phyloP scores from a whole-genome alignment of 30 jellyfish, hydroid and myxozoan species.

The Chironex yamaguchii region DNA sequence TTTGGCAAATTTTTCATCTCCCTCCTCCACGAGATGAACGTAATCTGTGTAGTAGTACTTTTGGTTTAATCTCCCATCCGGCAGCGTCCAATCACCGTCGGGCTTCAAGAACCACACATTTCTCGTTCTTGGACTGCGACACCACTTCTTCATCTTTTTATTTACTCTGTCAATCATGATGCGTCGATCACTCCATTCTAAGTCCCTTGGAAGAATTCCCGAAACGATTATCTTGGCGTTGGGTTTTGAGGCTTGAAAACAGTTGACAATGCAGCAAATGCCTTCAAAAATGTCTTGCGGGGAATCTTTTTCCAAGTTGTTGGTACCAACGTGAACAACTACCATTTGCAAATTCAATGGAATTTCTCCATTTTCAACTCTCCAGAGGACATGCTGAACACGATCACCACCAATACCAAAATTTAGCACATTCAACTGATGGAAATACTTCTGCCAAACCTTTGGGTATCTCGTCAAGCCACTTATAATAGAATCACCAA shows the following conservation, averaged over 20 bases:
- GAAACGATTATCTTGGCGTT: slow-evolving; percentile 88
- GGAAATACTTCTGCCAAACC: slow-evolving; percentile 88
- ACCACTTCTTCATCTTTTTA: slow-evolving; percentile 77
- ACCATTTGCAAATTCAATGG: slow-evolving; percentile 79
- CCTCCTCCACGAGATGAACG: slow-evolving; percentile 87
- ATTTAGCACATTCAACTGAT: slow-evolving; percentile 80
- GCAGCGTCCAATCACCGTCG: slow-evolving; percentile 87
- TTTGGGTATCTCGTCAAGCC: slow-evolving; percentile 89
- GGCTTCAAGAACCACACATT: slow-evolving; percentile 90
- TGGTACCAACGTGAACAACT: slow-evolving; percentile 94
- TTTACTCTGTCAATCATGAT: slow-evolving; percentile 77
- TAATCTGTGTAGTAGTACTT: slow-evolving; percentile 78
- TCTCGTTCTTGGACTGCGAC: slow-evolving; percentile 83
- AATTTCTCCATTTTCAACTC: slow-evolving; percentile 88
- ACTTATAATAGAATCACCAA: slow-evolving; percentile 92
- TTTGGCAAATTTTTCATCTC: slow-evolving; percentile 85
- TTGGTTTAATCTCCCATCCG: slow-evolving; percentile 77
- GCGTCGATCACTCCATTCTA: slow-evolving; percentile 76
- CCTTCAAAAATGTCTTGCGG: slow-evolving; percentile 94
- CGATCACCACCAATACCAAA: slow-evolving; percentile 98
- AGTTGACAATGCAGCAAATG: slow-evolving; percentile 81
- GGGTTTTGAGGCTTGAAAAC: slow-evolving; percentile 94
- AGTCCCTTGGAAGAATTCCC: slow-evolving; percentile 93
- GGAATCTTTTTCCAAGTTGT: slow-evolving; percentile 85
- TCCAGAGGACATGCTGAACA: slow-evolving; percentile 96